phyloP scores from a whole-genome alignment of 30 jellyfish, hydroid and myxozoan genomes.

The Aurelia aurita complex sp. Pacific region DNA sequence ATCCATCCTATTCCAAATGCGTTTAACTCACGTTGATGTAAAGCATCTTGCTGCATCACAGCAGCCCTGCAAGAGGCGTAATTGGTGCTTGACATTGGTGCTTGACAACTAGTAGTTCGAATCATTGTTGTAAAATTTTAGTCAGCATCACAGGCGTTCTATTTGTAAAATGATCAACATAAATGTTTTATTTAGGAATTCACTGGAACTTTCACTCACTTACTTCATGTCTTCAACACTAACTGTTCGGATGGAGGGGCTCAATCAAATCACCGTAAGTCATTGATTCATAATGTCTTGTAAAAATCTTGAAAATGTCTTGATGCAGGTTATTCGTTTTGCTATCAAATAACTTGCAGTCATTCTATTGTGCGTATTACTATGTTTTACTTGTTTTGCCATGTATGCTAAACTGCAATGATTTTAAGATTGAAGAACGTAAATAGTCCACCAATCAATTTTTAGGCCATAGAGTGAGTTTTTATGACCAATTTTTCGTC shows the following conservation, averaged over 20 bases:
- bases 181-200: conserved; percentile 57
- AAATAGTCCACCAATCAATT: too few relatives aligned
- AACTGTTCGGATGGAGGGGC: conserved; percentile 98
- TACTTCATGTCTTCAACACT: conserved; percentile 96
- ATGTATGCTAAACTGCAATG: too few relatives aligned
- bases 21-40: neutral
- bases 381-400: too few relatives aligned
- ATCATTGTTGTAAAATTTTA: neutral
- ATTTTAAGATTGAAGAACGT: too few relatives aligned
- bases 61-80: too few relatives aligned
- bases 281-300: neutral
- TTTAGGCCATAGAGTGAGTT: too few relatives aligned
- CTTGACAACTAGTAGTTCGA: neutral
- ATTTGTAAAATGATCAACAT: too few relatives aligned
- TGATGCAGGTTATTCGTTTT: too few relatives aligned
- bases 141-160: neutral
- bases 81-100: neutral
- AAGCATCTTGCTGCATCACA: neutral
- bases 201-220: conserved; percentile 86
- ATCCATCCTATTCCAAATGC: neutral
- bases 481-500: too few relatives aligned
- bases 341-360: too few relatives aligned
- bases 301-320: too few relatives aligned
- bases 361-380: too few relatives aligned
- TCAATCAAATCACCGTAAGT: conserved; percentile 93